A percentile compares a stretch with the other conserved stretches of the same genome.
Conservation (phyloP, 2,113 vertebrate species). For the Sinosuthora webbiana region DNA sequence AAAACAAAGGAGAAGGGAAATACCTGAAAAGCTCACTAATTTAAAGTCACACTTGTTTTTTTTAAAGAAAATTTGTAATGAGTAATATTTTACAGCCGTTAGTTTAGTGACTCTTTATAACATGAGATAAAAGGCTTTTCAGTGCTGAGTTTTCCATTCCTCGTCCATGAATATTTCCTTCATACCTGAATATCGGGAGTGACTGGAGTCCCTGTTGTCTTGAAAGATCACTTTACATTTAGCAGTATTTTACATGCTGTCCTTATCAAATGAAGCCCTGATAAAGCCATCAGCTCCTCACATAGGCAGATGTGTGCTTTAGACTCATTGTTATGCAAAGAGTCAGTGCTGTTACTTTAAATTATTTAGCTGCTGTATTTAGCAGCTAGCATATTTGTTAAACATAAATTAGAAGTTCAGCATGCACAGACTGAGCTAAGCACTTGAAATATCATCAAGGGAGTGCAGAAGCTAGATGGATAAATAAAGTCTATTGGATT, state of each 20-base stretch:
- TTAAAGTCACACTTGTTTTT: not conserved
- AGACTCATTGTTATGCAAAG: not conserved
- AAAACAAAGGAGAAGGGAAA: not conserved
- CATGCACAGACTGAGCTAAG: not conserved
- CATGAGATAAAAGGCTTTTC: not conserved
- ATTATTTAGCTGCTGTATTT: not conserved
- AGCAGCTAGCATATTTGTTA: not conserved
- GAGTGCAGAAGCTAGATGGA: not conserved
- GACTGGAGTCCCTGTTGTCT: not conserved
- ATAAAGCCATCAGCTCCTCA: not conserved
- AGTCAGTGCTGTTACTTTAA: not conserved
- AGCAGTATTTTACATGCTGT: not conserved
- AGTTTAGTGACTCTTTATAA: not conserved
- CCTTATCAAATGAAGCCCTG: not conserved
- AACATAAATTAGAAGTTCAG: not conserved
- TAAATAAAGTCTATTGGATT: not conserved
- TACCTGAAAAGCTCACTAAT: not conserved
- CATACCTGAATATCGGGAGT: not conserved
- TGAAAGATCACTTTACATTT: not conserved
- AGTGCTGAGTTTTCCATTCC: not conserved
- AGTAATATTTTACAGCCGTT: not conserved
- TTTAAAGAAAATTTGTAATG: not conserved
- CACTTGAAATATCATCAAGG: not conserved
- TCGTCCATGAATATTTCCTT: not conserved
- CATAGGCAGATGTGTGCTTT: not conserved